Evolutionary conservation across 2,797 vertebrate species (phyloP).

Genomic region (Esox masquinongy): DNA sequence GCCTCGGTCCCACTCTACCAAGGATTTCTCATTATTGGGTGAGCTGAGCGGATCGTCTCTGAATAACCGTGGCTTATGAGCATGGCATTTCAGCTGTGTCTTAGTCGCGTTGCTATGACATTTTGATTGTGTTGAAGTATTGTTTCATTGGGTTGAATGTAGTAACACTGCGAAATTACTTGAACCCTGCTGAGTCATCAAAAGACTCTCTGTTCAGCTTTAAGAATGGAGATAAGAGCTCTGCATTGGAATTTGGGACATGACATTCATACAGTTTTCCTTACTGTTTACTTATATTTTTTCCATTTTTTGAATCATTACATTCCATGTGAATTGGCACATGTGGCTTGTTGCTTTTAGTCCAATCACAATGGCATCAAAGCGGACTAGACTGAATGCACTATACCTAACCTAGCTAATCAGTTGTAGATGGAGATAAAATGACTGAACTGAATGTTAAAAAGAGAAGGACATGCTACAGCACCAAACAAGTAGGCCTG

Average conservation of each 20-base stretch:
- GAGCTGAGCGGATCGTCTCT: slow-evolving; percentile 57
- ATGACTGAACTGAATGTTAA: no score
- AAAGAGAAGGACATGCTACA: no score
- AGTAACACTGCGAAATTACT: slow-evolving; percentile 56
- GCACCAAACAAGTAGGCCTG: no score
- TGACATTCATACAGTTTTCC: no score
- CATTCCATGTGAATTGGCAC: no score
- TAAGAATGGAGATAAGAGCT: background rate
- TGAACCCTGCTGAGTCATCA: slow-evolving; percentile 21
- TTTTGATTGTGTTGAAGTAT: slow-evolving; percentile 62
- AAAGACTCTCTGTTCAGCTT: background rate
- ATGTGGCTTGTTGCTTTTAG: no score
- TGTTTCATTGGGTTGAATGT: slow-evolving; percentile 44
- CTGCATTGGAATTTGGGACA: background rate
- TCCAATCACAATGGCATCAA: no score
- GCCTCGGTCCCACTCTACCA: slow-evolving; percentile 97
- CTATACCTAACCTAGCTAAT: no score
- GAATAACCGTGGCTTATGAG: slow-evolving; percentile 64
- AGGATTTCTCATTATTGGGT: slow-evolving; percentile 98
- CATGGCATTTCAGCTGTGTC: slow-evolving; percentile 57
- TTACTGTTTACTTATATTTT: no score
- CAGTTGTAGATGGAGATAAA: no score
- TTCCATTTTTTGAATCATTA: no score
- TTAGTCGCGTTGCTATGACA: slow-evolving; percentile 57
- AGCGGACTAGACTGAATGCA: no score